A percentile compares a stretch with the other conserved stretches of the same genome.
phyloP scores from a whole-genome alignment of 2,797 vertebrate genomes.

The Falco columbarius region DNA sequence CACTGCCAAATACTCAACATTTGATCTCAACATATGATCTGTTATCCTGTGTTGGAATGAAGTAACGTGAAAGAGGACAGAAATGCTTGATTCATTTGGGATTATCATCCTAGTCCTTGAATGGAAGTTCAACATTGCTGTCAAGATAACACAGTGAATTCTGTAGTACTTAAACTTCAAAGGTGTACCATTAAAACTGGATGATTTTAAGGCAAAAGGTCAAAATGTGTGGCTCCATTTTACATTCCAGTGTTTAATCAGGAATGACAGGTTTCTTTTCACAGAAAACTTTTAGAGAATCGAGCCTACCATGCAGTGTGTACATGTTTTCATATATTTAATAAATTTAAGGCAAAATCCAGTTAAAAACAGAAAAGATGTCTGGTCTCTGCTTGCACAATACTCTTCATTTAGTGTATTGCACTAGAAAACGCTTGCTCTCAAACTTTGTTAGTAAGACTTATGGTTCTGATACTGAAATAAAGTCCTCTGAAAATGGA shows the following conservation, averaged over 20 bases:
- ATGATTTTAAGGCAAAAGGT: background rate
- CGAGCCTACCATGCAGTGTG: background rate
- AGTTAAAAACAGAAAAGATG: background rate
- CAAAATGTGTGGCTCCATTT: background rate
- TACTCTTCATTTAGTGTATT: background rate
- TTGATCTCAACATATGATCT: rapidly evolving
- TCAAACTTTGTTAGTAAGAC: background rate
- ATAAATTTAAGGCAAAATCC: background rate
- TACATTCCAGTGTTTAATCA: background rate
- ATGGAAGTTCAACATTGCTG: background rate
- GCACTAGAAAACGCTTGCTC: background rate
- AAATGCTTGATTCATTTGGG: background rate
- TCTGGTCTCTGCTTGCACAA: background rate
- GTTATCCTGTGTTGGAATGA: background rate
- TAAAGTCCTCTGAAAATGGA: background rate
- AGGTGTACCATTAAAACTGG: rapidly evolving
- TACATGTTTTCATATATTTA: background rate
- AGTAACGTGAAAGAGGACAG: background rate
- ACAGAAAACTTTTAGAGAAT: background rate
- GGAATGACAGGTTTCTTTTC: background rate
- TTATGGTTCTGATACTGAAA: background rate
- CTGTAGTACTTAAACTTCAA: background rate
- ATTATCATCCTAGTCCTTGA: background rate
- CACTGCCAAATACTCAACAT: background rate
- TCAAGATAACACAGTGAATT: background rate